Evolutionary conservation across 2,888 invertebrate species (phyloP), one percentile per base, ranked within the genome.

Genomic region (Crioceris asparagi): DNA sequence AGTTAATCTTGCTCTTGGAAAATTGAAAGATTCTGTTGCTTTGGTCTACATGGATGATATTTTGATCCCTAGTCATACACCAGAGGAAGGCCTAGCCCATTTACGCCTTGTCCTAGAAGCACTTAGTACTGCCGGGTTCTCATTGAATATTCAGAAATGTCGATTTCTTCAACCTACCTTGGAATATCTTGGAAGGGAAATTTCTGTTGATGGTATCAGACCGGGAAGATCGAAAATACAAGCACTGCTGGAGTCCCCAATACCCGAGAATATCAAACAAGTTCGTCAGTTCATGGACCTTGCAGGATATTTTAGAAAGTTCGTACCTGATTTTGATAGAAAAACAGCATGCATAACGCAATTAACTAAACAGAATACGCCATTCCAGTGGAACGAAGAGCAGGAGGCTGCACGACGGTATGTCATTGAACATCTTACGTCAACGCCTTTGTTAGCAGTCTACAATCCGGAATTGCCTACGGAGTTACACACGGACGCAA

Each of bases 401-500:
- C 29, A 38, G 10, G 39, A 38, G 4, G 15, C 18, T 7, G 27
- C 35, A 17, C 39, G 36, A 7, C 29, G 34, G 15, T 14, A 14
- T n/a, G 12, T 30, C 12, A 36, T 37, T 3, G 17, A 17, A 31
- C 14, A 12, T 11, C 17, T 36, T 3, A 16, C n/a, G 10, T 31
- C 41, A 4, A 19, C 38, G 23, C 43, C 45, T 15, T 36, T 44
- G 11, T 30, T 45, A 18, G 18, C 21, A 14, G 23, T 47, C n/a
- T 47, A 37, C 33, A 32, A 45, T 29, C 40, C 44, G 3, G 30
- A 30, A 5, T 19, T 33, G n/a, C 7, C 33, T 26, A 38, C 30
- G 2, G 19, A 35, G 3, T 36, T 45, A 3, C 45, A 45, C 23
- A 46, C 44, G 1, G 46, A 46, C 29, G 45, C 43, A 4, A 43